Conservation (phyloP, 2,888 invertebrate species). For the Oasisia sp. region DNA sequence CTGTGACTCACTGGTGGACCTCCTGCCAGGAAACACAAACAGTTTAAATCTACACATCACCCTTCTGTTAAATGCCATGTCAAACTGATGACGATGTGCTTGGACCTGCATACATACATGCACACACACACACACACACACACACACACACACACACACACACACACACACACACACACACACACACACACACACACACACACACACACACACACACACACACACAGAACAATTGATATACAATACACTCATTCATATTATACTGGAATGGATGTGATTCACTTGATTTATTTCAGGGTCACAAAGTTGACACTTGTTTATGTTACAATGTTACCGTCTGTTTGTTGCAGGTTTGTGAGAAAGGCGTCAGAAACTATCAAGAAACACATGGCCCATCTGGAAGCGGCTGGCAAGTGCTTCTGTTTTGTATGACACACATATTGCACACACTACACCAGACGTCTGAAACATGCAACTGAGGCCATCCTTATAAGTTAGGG, state of each 20-base stretch:
- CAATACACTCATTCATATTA: neutral
- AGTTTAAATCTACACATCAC: too few relatives aligned
- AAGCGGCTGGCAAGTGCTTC: slow-evolving; percentile 75
- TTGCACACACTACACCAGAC: neutral
- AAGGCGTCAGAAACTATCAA: slow-evolving; percentile 74
- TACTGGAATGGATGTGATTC: neutral
- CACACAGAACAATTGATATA: too few relatives aligned
- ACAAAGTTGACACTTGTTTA: too few relatives aligned
- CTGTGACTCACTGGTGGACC: neutral
- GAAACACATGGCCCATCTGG: slow-evolving; percentile 74
- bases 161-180: too few relatives aligned
- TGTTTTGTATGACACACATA: neutral
- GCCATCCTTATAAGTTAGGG: neutral
- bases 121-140: too few relatives aligned
- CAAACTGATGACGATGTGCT: too few relatives aligned
- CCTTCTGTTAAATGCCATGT: too few relatives aligned
- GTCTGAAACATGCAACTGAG: neutral
- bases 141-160: too few relatives aligned
- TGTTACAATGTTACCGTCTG: neutral
- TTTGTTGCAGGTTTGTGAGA: slow-evolving; percentile 52
- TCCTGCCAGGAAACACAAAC: neutral
- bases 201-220: too few relatives aligned
- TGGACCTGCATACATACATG: too few relatives aligned
- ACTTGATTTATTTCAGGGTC: neutral
- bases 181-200: too few relatives aligned